Base-by-base conservation (phyloP, 2,888 invertebrate genomes). In the Meloe dianella region DNA sequence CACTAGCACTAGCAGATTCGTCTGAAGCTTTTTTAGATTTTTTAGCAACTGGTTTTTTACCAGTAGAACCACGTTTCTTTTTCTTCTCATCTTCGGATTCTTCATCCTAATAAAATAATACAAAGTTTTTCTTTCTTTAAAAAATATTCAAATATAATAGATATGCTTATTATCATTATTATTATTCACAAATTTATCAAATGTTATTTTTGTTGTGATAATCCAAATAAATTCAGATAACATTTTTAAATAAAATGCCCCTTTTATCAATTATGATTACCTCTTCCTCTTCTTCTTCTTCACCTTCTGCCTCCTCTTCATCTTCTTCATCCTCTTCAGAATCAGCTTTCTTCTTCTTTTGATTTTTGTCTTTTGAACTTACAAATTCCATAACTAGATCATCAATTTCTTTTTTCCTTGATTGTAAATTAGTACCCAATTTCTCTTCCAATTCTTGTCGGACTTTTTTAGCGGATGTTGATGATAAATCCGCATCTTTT, bases 381-480 rank as follows among this genome's bases (percentile, higher is more conserved):
- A 89, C 87, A 76, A 90, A 91, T 73, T 93, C 92, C 92, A 95
- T 93, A 8, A 96, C 93, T 69, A 96, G 85, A 74, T 91, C 89
- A 81, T 96, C 95, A n/a, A 97, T 93, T 82, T 94, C 90, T 80
- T 93, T 91, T 84, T 93, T 95, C 77, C 94, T 92, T 59, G 84
- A 88, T 8, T 90, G 85, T 57, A 97, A 86, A 75, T 95, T 93
- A 60, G 89, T 86, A 41, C 90, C 91, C 9, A 96, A 86, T 77
- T 92, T 91, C 74, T 92, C 90, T 82, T 97, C 95, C 72, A 97
- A 85, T 79, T 93, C 91, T 81, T 91, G 91, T 57, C 96, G 89
- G 17, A 97, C 95, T 83, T 94, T 94, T 81, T 96, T 97, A 8
- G 95, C 92, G 4, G 97, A 94, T 73, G 93, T 92, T 63, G 90